Evolutionary conservation across 2,797 vertebrate genomes (phyloP).

Genomic region (Mus caroli): DNA sequence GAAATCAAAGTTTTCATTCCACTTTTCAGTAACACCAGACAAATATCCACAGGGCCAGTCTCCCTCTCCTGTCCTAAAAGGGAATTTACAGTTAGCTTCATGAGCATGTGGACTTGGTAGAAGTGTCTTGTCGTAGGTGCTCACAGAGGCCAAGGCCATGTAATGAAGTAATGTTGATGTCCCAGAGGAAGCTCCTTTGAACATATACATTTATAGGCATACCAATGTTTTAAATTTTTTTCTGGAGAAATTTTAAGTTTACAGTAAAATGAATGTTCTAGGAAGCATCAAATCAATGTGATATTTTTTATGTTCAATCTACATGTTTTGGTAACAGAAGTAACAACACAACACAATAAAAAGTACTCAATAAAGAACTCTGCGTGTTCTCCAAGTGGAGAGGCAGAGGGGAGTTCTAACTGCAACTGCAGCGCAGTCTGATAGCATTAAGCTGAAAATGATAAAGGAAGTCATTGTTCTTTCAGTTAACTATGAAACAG

Average conservation of each 20-base stretch:
- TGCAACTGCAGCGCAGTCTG: slow-evolving; percentile 13
- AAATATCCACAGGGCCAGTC: slow-evolving; percentile 9
- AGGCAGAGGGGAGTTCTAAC: neutral
- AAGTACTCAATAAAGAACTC: slow-evolving; percentile 29
- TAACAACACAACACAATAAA: slow-evolving; percentile 29
- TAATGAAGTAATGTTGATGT: slow-evolving; percentile 52
- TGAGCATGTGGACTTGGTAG: neutral
- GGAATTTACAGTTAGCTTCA: slow-evolving; percentile 51
- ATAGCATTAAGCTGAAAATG: slow-evolving; percentile 47
- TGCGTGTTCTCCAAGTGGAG: neutral
- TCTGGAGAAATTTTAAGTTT: slow-evolving; percentile 70
- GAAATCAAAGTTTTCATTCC: slow-evolving; percentile 46
- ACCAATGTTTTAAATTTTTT: too few relatives aligned
- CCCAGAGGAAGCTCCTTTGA: slow-evolving; percentile 69
- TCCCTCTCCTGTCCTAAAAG: neutral
- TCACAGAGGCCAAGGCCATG: slow-evolving; percentile 25
- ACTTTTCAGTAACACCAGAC: slow-evolving; percentile 51
- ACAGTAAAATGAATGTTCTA: slow-evolving; percentile 74
- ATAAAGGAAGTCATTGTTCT: slow-evolving; percentile 40
- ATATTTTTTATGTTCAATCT: slow-evolving; percentile 63
- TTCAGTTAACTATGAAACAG: slow-evolving; percentile 59
- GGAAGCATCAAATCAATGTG: slow-evolving; percentile 71
- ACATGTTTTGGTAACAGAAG: slow-evolving; percentile 64
- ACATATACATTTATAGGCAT: slow-evolving; percentile 69
- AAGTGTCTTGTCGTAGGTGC: slow-evolving; percentile 60